Percentiles rank a stretch among this genome's conserved stretches.
phyloP scores from a whole-genome alignment of 2,888 invertebrate genomes.

The Esperia sulphurella region DNA sequence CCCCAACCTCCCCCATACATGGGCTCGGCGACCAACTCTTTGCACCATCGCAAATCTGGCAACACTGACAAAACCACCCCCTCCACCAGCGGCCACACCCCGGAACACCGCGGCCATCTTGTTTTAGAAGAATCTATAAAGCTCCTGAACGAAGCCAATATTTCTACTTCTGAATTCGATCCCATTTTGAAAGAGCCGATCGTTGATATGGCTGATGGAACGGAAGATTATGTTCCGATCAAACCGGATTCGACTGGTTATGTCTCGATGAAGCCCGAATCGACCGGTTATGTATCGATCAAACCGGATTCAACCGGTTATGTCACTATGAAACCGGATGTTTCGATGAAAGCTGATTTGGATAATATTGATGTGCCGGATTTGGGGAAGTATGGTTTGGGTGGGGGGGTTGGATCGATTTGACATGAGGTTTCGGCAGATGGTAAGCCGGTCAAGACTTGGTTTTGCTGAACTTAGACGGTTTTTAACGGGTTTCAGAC shows the following conservation, averaged over 20 bases:
- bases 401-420: slow-evolving; percentile 42
- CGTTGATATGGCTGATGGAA: slow-evolving; percentile 53
- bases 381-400: slow-evolving; percentile 53
- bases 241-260: slow-evolving; percentile 32
- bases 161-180: slow-evolving; percentile 47
- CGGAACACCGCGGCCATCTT: slow-evolving; percentile 54
- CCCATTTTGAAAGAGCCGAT: slow-evolving; percentile 53
- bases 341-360: slow-evolving; percentile 38
- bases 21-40: slow-evolving; percentile 53
- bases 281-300: slow-evolving; percentile 25
- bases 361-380: slow-evolving; percentile 64
- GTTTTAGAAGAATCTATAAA: slow-evolving; percentile 68
- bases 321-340: slow-evolving; percentile 32
- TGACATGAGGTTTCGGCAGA: slow-evolving; percentile 60
- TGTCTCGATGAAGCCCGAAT: slow-evolving; percentile 32
- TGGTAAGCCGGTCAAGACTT: slow-evolving; percentile 66
- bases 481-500: no score
- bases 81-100: slow-evolving; percentile 45
- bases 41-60: slow-evolving; percentile 55
- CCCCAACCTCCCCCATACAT: slow-evolving; percentile 72
- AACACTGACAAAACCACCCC: slow-evolving; percentile 37
- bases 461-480: slow-evolving; percentile 56
- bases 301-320: slow-evolving; percentile 31
- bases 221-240: slow-evolving; percentile 67
- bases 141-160: slow-evolving; percentile 69